These are phyloP conservation scores for Ptychobarbus kaznakovi DNA, from an alignment of 2,797 vertebrate genomes.

Conservation along the genomic window DNA sequence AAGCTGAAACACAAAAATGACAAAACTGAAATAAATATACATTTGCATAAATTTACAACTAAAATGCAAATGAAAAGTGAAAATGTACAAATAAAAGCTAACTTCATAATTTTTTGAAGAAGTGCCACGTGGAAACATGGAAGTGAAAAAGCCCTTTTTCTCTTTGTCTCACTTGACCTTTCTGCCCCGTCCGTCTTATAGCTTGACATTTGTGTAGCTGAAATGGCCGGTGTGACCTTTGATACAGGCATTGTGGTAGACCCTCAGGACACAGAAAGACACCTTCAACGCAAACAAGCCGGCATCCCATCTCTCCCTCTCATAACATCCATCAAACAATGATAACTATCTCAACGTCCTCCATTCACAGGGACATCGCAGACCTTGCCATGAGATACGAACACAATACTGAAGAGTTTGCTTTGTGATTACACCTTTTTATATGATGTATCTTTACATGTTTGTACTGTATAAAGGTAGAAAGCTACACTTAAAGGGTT, in stretches of 20 bases:
- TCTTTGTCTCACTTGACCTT: conserved; percentile 2
- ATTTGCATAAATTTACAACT: not conserved
- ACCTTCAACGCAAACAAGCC: not conserved
- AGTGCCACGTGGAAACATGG: not conserved
- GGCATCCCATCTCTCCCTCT: not conserved
- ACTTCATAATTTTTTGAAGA: not conserved
- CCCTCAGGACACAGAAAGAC: not conserved
- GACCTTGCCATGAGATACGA: not conserved
- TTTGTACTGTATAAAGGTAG: not conserved
- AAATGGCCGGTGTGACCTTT: conserved; percentile 48
- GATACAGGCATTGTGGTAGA: conserved; percentile 3
- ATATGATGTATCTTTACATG: not conserved
- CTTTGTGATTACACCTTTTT: not conserved
- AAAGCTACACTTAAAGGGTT: not conserved
- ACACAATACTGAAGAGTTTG: not conserved
- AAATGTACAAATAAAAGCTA: not conserved
- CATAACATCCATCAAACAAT: conserved; percentile 23
- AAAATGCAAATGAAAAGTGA: not conserved
- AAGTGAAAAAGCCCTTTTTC: not conserved
- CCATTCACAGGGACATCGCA: not conserved
- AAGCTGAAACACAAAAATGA: not conserved
- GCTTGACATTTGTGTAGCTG: conserved; percentile 41
- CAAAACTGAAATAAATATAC: not conserved
- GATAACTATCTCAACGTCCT: conserved; percentile 26
- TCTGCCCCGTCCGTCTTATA: conserved; percentile 4